These are phyloP conservation scores for Catostomus latipinnis DNA, from an alignment of 2,797 vertebrate genomes.

Conservation along the genomic window DNA sequence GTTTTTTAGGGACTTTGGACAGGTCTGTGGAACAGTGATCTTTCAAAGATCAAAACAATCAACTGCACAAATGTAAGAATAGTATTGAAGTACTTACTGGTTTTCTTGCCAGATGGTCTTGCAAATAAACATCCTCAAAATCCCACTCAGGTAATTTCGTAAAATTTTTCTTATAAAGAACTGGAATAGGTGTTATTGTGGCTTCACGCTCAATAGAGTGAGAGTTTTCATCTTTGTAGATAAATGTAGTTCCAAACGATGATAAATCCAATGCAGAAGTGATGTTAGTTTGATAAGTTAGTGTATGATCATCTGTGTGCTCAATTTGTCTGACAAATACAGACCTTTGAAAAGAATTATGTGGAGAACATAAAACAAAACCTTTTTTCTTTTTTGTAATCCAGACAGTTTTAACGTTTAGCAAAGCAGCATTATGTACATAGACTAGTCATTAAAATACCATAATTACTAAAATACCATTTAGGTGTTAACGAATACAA, in stretches of 20 bases:
- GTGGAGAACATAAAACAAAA: too few species aligned
- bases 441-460: too few species aligned
- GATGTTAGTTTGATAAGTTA: too few species aligned
- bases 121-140: constrained; percentile 73
- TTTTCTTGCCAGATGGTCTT: constrained; percentile 47
- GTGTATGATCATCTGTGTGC: too few species aligned
- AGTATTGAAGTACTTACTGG: constrained; percentile 59
- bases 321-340: too few species aligned
- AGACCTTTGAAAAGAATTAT: too few species aligned
- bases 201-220: not conserved
- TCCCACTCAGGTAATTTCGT: constrained; percentile 69
- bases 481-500: too few species aligned
- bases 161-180: constrained; percentile 57
- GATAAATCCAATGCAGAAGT: not conserved
- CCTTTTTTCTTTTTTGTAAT: too few species aligned
- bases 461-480: too few species aligned
- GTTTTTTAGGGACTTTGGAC: constrained; percentile 77
- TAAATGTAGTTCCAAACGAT: not conserved
- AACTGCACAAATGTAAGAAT: not conserved
- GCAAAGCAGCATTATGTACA: too few species aligned
- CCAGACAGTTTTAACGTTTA: too few species aligned
- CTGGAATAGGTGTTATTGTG: constrained; percentile 60
- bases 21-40: constrained; percentile 73
- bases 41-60: not conserved
- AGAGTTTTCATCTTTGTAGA: not conserved